Conservation (phyloP, 2,797 vertebrate genomes). For the Tolypeutes matacus region DNA sequence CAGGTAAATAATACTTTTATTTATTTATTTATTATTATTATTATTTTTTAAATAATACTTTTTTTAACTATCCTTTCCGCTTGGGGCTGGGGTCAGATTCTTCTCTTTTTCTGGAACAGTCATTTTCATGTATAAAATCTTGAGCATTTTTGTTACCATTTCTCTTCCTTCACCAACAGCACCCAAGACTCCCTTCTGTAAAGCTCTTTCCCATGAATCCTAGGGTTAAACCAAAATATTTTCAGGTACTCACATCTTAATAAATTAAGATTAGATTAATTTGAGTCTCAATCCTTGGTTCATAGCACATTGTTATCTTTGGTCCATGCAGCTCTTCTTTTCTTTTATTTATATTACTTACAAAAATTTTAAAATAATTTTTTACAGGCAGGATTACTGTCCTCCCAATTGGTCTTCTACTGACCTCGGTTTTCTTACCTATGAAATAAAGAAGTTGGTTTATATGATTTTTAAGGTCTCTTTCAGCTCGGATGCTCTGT, state of each 20-base stretch:
- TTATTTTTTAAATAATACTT: slow-evolving; percentile 78
- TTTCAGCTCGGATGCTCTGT: slow-evolving; percentile 20
- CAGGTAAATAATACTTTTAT: slow-evolving; percentile 74
- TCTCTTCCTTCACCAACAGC: neutral
- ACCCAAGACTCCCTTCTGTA: neutral
- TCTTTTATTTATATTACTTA: slow-evolving; percentile 48
- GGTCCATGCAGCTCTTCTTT: neutral
- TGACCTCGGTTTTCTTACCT: slow-evolving; percentile 54
- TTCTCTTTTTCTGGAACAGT: slow-evolving; percentile 18
- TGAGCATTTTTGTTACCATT: neutral
- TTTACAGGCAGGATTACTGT: slow-evolving; percentile 33
- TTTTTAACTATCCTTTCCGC: slow-evolving; percentile 26
- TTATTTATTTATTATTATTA: too few species aligned
- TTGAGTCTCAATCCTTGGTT: neutral
- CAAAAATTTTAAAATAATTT: slow-evolving; percentile 22
- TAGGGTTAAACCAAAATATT: slow-evolving; percentile 30
- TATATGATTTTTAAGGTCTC: neutral
- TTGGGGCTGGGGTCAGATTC: neutral
- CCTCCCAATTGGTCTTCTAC: slow-evolving; percentile 25
- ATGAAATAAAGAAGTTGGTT: slow-evolving; percentile 46
- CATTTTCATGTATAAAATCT: slow-evolving; percentile 24
- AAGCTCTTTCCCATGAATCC: neutral
- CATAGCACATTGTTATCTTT: neutral
- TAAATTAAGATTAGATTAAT: neutral
- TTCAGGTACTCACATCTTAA: neutral